Percentiles rank a stretch among this genome's conserved stretches.
phyloP scores from a whole-genome alignment of 2,888 invertebrate species.

The Leptinotarsa haldemani region DNA sequence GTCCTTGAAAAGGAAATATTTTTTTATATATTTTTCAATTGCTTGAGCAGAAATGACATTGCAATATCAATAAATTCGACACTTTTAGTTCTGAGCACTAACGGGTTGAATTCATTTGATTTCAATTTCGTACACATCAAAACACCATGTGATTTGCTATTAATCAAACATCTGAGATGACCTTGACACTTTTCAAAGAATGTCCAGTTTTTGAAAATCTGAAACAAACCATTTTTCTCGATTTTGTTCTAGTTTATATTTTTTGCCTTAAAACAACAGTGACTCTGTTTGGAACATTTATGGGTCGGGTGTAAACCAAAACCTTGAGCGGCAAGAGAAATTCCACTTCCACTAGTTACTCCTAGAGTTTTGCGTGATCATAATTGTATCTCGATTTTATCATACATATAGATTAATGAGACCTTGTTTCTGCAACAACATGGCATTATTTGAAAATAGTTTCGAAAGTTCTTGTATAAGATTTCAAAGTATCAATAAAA shows the following conservation, averaged over 20 bases:
- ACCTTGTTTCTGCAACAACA: too few species aligned
- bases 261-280: conserved; percentile 30
- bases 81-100: too few species aligned
- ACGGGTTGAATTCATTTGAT: neutral
- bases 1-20: too few species aligned
- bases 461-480: too few species aligned
- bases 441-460: too few species aligned
- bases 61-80: too few species aligned
- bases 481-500: too few species aligned
- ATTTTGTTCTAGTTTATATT: conserved; percentile 11
- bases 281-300: neutral
- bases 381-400: neutral
- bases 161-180: conserved; percentile 48
- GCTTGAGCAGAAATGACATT: too few species aligned
- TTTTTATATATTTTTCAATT: too few species aligned
- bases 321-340: conserved; percentile 43
- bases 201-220: conserved; percentile 48
- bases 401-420: too few species aligned
- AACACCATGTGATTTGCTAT: conserved; percentile 44
- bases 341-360: conserved; percentile 49
- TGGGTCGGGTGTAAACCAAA: conserved; percentile 22
- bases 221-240: conserved; percentile 47
- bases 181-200: conserved; percentile 42
- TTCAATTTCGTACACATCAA: conserved; percentile 47
- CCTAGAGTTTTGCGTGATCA: conserved; percentile 47